Conservation (phyloP, 92 coral and sea anemone genomes). For the Paramuricea clavata region DNA sequence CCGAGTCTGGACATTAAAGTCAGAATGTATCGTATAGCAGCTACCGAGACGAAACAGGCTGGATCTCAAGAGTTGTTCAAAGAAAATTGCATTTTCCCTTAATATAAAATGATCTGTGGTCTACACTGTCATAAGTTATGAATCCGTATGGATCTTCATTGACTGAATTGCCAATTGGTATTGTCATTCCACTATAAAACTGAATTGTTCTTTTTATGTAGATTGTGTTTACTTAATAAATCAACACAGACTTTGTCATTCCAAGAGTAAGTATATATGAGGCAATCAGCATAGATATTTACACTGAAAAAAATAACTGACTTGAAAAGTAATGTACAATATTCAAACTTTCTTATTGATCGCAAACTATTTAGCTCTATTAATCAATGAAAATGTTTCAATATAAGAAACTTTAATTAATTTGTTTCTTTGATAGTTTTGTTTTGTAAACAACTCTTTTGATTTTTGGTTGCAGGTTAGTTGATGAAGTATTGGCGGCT, state of each 20-base stretch:
- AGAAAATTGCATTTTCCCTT: too few relatives aligned
- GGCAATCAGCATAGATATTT: neutral
- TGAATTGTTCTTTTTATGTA: neutral
- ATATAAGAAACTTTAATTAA: too few relatives aligned
- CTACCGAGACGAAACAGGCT: too few relatives aligned
- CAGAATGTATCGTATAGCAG: neutral
- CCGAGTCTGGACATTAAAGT: neutral
- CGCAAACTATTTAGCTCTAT: too few relatives aligned
- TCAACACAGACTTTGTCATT: slow-evolving; percentile 25
- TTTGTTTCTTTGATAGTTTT: neutral
- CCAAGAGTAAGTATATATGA: slow-evolving; percentile 22
- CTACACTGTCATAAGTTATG: too few relatives aligned
- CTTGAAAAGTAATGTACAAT: neutral
- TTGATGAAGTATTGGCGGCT: slow-evolving; percentile 21
- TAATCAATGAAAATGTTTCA: neutral
- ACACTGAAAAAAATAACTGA: too few relatives aligned
- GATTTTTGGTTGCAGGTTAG: neutral
- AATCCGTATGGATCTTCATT: too few relatives aligned
- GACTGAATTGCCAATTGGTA: too few relatives aligned
- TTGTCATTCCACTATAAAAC: too few relatives aligned
- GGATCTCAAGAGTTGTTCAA: too few relatives aligned
- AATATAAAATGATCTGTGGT: too few relatives aligned
- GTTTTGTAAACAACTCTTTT: neutral
- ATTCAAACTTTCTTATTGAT: too few relatives aligned
- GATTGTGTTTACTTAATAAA: neutral